phyloP scores from a whole-genome alignment of 2,888 invertebrate species.

The Theretra japonica region DNA sequence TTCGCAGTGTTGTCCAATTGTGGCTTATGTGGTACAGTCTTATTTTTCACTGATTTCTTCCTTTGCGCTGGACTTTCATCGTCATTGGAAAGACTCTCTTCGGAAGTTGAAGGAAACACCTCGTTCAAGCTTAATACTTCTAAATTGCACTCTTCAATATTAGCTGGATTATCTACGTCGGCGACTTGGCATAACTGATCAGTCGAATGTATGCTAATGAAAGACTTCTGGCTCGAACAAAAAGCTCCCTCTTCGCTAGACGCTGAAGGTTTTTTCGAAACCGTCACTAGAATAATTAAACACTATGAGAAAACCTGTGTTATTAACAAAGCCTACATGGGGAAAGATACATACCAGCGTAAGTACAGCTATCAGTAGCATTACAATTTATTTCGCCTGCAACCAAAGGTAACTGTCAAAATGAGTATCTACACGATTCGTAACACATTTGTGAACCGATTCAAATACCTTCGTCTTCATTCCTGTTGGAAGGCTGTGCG shows the following conservation, averaged over 20 bases:
- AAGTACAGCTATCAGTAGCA: conserved; percentile 66
- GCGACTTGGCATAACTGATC: conserved; percentile 75
- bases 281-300: conserved; percentile 65
- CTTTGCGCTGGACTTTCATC: conserved; percentile 65
- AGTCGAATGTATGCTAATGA: conserved; percentile 80
- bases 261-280: conserved; percentile 70
- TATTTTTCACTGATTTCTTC: conserved; percentile 57
- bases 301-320: not conserved
- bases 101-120: conserved; percentile 80
- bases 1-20: conserved; percentile 56
- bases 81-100: conserved; percentile 76
- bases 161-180: conserved; percentile 57
- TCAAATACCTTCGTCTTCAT: conserved; percentile 68
- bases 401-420: conserved; percentile 23
- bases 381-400: conserved; percentile 45
- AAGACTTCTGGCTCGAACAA: conserved; percentile 72
- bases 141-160: conserved; percentile 74
- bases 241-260: conserved; percentile 58
- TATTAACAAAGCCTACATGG: not conserved
- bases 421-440: not conserved
- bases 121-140: conserved; percentile 78
- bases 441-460: not conserved
- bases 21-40: conserved; percentile 50
- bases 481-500: conserved; percentile 53
- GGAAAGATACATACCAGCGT: conserved; percentile 66